A percentile compares a stretch with the other conserved stretches of the same genome.
phyloP scores from a whole-genome alignment of 2,888 invertebrate genomes.

The Drosophila mercatorum region DNA sequence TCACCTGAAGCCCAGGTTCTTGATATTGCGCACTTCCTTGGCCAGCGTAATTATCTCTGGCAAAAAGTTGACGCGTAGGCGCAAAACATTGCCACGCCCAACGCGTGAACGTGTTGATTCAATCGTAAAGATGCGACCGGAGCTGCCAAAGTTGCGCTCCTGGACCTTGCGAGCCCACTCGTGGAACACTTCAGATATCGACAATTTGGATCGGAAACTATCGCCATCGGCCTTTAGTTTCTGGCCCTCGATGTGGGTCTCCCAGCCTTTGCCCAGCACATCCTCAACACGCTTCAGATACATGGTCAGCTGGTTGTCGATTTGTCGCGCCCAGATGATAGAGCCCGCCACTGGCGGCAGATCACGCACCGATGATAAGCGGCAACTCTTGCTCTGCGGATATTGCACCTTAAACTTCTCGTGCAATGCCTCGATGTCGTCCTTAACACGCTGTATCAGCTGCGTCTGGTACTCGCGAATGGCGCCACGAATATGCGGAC shows the following conservation, averaged over 20 bases:
- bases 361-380: conserved; percentile 95
- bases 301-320: conserved; percentile 98
- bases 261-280: conserved; percentile 99
- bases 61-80: conserved; percentile 96
- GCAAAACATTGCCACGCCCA: conserved; percentile 93
- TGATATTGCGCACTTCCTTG: conserved; percentile 98
- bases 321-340: conserved; percentile 99
- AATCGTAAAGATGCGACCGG: conserved; percentile 97
- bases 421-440: conserved; percentile 98
- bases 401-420: conserved; percentile 99
- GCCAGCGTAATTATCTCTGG: conserved; percentile 99
- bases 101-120: conserved; percentile 91
- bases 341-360: conserved; percentile 98
- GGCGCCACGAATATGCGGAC: conserved; percentile 99
- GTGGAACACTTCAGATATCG: conserved; percentile 98
- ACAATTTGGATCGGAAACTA: conserved; percentile 97
- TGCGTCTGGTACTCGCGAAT: conserved; percentile 99
- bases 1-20: conserved; percentile 94
- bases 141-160: conserved; percentile 96
- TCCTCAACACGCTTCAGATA: conserved; percentile 99
- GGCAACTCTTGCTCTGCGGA: conserved; percentile 96
- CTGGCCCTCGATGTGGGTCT: conserved; percentile 99
- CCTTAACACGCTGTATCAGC: conserved; percentile 98
- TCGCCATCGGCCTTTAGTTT: conserved; percentile 98
- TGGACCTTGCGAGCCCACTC: conserved; percentile 98